phyloP scores from a whole-genome alignment of 2,888 invertebrate genomes.

The Chironomus riparius region DNA sequence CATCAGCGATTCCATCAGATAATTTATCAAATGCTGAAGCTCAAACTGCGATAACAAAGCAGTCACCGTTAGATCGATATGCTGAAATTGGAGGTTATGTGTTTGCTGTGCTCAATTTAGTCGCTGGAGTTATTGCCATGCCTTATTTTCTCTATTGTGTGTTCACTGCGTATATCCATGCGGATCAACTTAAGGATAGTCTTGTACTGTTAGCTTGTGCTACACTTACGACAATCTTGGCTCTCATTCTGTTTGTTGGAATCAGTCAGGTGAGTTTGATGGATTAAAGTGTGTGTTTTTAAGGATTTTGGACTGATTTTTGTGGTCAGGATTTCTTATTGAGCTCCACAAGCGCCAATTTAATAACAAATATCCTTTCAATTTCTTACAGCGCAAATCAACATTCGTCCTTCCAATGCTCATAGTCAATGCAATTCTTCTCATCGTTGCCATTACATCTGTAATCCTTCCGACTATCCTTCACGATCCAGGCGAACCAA shows the following conservation, averaged over 20 bases:
- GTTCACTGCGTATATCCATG: not conserved
- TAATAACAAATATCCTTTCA: too few species aligned
- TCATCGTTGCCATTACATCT: not conserved
- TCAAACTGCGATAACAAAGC: not conserved
- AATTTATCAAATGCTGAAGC: not conserved
- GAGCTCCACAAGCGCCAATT: too few species aligned
- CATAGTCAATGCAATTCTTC: not conserved
- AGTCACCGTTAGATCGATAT: not conserved
- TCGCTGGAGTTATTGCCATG: not conserved
- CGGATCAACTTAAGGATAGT: not conserved
- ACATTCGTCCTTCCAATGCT: not conserved
- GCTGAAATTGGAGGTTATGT: not conserved
- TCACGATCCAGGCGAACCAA: not conserved
- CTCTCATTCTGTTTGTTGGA: not conserved
- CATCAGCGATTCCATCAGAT: not conserved
- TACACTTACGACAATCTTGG: not conserved
- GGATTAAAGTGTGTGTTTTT: not conserved
- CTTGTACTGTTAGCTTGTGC: not conserved
- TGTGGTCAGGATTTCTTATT: too few species aligned
- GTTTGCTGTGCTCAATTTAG: not conserved
- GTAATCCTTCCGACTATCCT: not conserved
- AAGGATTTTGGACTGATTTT: too few species aligned
- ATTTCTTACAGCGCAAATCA: not conserved
- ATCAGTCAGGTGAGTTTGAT: not conserved
- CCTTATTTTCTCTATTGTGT: not conserved